phyloP scores from a whole-genome alignment of 2,113 vertebrate genomes.

The Thinocorus orbignyianus region DNA sequence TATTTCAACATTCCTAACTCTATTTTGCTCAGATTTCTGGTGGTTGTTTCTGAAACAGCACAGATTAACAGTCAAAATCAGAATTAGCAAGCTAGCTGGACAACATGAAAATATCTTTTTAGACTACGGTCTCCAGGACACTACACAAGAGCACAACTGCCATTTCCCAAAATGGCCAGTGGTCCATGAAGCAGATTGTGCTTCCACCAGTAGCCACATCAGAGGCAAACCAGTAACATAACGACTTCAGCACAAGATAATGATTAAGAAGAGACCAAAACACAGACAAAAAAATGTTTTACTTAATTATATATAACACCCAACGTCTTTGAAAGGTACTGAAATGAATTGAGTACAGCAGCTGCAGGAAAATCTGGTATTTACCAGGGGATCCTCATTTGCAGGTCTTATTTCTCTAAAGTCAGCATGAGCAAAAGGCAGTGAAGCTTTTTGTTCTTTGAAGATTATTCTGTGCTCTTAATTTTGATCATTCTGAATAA shows the following conservation, averaged over 20 bases:
- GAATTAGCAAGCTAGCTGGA: not conserved
- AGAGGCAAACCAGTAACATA: not conserved
- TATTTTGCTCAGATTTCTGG: not conserved
- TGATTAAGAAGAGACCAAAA: not conserved
- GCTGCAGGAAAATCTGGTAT: not conserved
- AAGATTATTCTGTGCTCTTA: not conserved
- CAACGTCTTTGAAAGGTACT: not conserved
- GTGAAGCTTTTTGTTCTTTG: not conserved
- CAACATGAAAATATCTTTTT: not conserved
- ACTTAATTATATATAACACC: not conserved
- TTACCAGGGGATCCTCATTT: not conserved
- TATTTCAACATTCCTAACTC: not conserved
- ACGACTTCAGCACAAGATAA: not conserved
- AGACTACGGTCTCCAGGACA: not conserved
- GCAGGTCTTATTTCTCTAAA: not conserved
- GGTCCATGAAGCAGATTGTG: accelerated
- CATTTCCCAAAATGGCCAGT: not conserved
- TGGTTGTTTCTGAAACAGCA: not conserved
- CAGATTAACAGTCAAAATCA: not conserved
- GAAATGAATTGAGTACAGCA: not conserved
- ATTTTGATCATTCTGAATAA: constrained; percentile 25
- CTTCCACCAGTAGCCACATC: not conserved
- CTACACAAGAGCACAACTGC: not conserved
- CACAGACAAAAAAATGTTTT: not conserved
- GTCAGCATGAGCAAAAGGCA: not conserved